Conservation (phyloP, 1,140 invertebrate genomes). For the Scaptodrosophila lebanonensis region DNA sequence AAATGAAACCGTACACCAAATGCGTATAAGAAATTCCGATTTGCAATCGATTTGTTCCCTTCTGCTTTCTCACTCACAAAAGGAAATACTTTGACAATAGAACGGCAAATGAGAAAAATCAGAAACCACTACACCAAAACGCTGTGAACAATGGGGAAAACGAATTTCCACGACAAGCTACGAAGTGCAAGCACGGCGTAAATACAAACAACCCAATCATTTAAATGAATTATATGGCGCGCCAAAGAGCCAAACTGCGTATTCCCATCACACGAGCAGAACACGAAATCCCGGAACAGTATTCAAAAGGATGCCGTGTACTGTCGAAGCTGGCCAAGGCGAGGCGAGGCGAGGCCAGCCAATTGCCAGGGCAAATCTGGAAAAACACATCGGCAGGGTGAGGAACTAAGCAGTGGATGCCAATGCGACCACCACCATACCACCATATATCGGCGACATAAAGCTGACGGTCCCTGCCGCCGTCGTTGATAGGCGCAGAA, state of each 20-base stretch:
- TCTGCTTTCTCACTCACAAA: no score
- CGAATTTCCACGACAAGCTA: constrained; percentile 52
- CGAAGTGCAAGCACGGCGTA: constrained; percentile 5
- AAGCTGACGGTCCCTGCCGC: constrained; percentile 12
- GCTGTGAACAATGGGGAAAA: constrained; percentile 52
- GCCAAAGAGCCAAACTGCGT: constrained; percentile 35
- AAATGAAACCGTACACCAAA: no score
- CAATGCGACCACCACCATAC: constrained; percentile 8
- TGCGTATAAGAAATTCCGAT: no score
- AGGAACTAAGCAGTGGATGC: constrained; percentile 3
- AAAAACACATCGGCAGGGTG: constrained; percentile 8
- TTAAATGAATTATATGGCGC: constrained; percentile 65
- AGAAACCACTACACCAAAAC: constrained; percentile 1
- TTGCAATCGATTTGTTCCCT: no score
- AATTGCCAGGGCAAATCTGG: constrained; percentile 23
- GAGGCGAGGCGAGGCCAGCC: neutral
- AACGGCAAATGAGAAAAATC: constrained; percentile 31
- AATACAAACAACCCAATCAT: constrained; percentile 72
- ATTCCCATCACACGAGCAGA: constrained; percentile 26
- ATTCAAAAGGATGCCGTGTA: constrained; percentile 38
- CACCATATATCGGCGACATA: constrained; percentile 3
- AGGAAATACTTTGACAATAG: constrained; percentile 1
- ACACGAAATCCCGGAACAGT: constrained; percentile 4
- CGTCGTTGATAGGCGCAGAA: constrained; percentile 60
- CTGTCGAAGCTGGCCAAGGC: no score